Evolutionary conservation across 2,888 invertebrate species (phyloP).

Genomic region (Euclidia mi): DNA sequence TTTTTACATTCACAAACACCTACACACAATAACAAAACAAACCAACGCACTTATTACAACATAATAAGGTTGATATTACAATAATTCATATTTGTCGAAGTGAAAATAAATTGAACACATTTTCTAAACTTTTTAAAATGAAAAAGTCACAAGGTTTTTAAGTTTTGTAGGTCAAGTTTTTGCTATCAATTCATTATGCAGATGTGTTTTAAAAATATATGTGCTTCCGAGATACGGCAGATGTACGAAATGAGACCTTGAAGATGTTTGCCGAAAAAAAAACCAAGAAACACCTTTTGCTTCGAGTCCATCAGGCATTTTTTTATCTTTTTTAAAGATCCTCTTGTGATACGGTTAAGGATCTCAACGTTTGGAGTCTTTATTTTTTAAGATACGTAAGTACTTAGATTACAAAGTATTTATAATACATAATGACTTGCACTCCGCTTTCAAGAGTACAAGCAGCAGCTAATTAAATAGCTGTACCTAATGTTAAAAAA

Average conservation of each 20-base stretch:
- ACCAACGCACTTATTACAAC: conserved; percentile 35
- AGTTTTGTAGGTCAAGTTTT: conserved; percentile 88
- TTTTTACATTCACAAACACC: conserved; percentile 72
- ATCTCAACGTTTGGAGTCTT: conserved; percentile 35
- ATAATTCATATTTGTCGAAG: conserved; percentile 4
- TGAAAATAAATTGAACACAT: conserved; percentile 24
- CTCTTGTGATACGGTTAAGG: conserved; percentile 45
- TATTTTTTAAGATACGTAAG: conserved; percentile 33
- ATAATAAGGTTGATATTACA: conserved; percentile 48
- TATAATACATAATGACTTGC: conserved; percentile 25
- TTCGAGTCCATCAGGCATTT: conserved; percentile 65
- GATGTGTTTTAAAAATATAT: conserved; percentile 82
- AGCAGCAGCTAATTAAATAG: conserved; percentile 20
- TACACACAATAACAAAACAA: conserved; percentile 20
- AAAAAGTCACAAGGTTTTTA: conserved; percentile 63
- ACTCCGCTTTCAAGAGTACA: conserved; percentile 9
- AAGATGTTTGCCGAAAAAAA: conserved; percentile 80
- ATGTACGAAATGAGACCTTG: conserved; percentile 82
- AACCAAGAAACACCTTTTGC: conserved; percentile 82
- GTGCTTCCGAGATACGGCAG: conserved; percentile 80
- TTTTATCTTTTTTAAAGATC: conserved; percentile 65
- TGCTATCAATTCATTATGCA: conserved; percentile 88
- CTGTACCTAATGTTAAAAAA: no score
- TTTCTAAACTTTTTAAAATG: conserved; percentile 44
- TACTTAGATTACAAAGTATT: conserved; percentile 38